These are phyloP conservation scores for Cancer borealis DNA, from an alignment of 2,888 invertebrate species.

Conservation along the genomic window DNA sequence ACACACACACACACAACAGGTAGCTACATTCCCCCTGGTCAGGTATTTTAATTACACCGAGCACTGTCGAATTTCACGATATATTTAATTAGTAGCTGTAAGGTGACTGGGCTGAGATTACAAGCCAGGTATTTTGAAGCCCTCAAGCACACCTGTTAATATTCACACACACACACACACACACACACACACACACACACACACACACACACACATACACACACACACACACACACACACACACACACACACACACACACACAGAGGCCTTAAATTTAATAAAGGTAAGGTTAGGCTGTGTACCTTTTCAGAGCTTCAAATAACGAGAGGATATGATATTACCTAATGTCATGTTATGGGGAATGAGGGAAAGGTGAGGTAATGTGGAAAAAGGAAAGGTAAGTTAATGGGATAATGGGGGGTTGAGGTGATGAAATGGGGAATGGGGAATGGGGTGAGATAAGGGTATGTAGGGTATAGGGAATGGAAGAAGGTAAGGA, in stretches of 20 bases:
- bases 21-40: background rate
- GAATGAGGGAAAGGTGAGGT: no score
- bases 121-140: background rate
- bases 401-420: background rate
- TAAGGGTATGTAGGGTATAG: background rate
- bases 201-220: no score
- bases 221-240: background rate
- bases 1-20: background rate
- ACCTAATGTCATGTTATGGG: no score
- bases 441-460: background rate
- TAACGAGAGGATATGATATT: background rate
- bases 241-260: background rate
- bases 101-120: background rate
- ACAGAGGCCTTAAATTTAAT: background rate
- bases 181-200: no score
- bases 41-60: conserved; percentile 13
- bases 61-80: conserved; percentile 26
- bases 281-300: background rate
- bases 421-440: background rate
- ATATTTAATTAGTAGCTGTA: background rate
- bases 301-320: background rate
- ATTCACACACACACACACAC: no score
- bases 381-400: no score
- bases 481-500: background rate
- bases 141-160: background rate